Base-by-base conservation (phyloP, 2,797 vertebrate genomes). In the Manis pentadactyla region DNA sequence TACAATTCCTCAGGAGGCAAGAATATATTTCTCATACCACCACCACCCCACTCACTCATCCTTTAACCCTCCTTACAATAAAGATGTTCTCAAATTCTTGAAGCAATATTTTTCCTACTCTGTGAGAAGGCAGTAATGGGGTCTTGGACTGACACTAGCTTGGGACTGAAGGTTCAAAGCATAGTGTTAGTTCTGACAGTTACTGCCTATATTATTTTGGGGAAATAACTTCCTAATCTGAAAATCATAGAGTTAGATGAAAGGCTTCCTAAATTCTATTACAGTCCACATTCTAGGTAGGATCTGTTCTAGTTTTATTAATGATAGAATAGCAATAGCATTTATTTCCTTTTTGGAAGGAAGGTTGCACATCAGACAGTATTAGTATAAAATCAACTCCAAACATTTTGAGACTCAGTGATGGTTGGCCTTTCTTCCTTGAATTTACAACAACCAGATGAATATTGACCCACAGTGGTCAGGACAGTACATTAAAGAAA, bases 211-310 rank as follows among this genome's bases (percentile, higher is more conserved):
- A 29, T 85, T 81, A n/a, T 46, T 59, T 59, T 27, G 25, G 3
- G 66, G 39, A 74, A 90, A 81, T 51, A 82, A 85, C 21, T 49
- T 51, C 1, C 14, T 91, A 59, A 66, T 84, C 25, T 68, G 69
- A 57, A 88, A 83, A 59, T 21, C 11, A 68, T 39, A 57, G 34
- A 29, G 15, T 27, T n/a, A 27, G 21, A 34, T 39, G 29, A 34
- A 51, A 73, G 9, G 1, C 19, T 37, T 25, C 9, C 51, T 75
- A 17, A 37, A 49, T 89, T 81, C 49, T 8, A 49, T 75, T 53
- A 46, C 1, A 12, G 29, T 59, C 49, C 57, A 11, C 8, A 55
- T 73, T 79, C 55, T 82, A 7, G 21, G 42, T 82, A 7, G 21
- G 42, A 17, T 25, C 25, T 25, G 37, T 63, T 93, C 59, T 87